A percentile compares a stretch with the other conserved stretches of the same genome.
Evolutionary conservation across 2,797 vertebrate genomes (phyloP).

Genomic region (Gallirallus australis): DNA sequence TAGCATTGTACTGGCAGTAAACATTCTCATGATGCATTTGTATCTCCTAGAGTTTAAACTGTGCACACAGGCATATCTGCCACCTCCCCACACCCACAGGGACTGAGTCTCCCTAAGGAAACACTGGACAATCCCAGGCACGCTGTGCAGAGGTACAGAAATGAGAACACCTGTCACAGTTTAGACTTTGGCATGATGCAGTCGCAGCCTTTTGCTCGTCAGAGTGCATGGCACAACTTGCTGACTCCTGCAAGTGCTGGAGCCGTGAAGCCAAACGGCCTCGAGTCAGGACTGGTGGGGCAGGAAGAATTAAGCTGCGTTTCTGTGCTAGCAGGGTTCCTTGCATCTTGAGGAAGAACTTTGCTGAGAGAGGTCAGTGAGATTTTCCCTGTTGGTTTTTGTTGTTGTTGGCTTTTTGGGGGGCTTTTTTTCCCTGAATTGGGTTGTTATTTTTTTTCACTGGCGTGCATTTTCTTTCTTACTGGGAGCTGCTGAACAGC

Average conservation of each 20-base stretch:
- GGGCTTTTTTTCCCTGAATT: not conserved
- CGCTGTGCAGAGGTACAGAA: not conserved
- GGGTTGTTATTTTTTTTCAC: not conserved
- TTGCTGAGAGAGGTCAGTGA: not conserved
- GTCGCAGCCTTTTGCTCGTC: not conserved
- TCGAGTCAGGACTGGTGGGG: constrained; percentile 14
- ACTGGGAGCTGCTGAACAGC: not conserved
- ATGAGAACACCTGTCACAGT: not conserved
- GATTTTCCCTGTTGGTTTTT: not conserved
- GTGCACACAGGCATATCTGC: not conserved
- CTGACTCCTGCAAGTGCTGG: not conserved
- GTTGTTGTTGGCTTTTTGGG: too few species aligned
- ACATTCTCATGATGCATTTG: not conserved
- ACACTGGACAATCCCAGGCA: not conserved
- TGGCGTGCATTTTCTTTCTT: not conserved
- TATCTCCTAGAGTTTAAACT: not conserved
- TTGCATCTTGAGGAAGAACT: constrained; percentile 7
- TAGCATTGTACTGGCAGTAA: not conserved
- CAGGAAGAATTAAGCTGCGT: constrained; percentile 27
- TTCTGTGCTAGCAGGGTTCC: constrained; percentile 7
- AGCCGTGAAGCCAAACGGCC: constrained; percentile 45
- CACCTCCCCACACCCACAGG: fast-evolving
- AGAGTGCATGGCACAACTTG: not conserved
- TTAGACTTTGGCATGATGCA: constrained; percentile 1
- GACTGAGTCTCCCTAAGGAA: not conserved